phyloP scores from a whole-genome alignment of 1,140 invertebrate genomes.

The Polypedilum vanderplanki region DNA sequence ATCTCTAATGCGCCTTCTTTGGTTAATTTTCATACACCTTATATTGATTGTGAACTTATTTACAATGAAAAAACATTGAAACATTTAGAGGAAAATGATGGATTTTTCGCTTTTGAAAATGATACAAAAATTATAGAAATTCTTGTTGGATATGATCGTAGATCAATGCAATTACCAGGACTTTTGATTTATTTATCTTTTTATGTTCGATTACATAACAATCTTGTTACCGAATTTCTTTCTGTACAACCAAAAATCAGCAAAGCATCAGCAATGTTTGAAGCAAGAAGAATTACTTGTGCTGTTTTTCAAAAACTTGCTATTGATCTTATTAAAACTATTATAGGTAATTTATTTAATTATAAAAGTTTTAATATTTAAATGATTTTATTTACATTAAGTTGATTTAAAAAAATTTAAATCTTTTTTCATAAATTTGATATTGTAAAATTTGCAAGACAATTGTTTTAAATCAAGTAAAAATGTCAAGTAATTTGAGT shows the following conservation, averaged over 20 bases:
- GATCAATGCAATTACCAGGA: constrained; percentile 1
- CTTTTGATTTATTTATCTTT: neutral
- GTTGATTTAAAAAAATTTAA: no score
- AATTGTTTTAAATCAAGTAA: no score
- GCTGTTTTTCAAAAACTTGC: neutral
- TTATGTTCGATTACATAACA: neutral
- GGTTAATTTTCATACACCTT: neutral
- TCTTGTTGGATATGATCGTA: neutral
- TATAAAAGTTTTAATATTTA: no score
- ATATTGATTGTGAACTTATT: neutral
- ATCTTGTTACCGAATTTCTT: neutral
- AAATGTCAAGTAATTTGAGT: no score
- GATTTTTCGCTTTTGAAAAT: neutral
- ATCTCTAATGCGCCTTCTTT: neutral
- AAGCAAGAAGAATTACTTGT: neutral
- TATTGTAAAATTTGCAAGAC: no score
- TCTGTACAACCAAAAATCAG: neutral
- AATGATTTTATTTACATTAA: no score
- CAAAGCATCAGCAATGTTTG: neutral
- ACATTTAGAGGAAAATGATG: neutral
- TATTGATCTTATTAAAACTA: neutral
- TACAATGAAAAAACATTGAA: neutral
- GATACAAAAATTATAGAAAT: neutral
- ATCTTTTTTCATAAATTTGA: no score
- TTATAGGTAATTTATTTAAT: neutral